Percentiles rank a stretch among this genome's conserved stretches.
These are phyloP conservation scores for Diuraphis noxia DNA, from an alignment of 1,140 invertebrate genomes.

Conservation along the genomic window DNA sequence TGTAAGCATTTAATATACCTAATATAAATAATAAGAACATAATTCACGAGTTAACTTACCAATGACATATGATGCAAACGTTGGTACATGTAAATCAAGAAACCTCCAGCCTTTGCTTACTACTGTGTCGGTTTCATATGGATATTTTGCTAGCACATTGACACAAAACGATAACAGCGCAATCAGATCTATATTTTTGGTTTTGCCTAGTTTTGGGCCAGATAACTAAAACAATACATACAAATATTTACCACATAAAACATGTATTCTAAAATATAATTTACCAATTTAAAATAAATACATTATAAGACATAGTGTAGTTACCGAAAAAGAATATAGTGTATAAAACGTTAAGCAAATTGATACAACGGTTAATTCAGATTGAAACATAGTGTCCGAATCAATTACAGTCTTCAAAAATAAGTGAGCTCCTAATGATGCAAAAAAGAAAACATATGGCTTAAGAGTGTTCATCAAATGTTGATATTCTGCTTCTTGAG, in stretches of 20 bases:
- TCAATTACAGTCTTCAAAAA: slow-evolving; percentile 76
- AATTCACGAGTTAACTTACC: slow-evolving; percentile 54
- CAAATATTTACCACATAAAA: not conserved
- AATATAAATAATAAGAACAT: not conserved
- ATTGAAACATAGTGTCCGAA: slow-evolving; percentile 77
- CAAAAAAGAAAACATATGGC: slow-evolving; percentile 78
- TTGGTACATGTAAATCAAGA: slow-evolving; percentile 74
- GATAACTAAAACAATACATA: slow-evolving; percentile 17
- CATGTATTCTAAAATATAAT: not conserved
- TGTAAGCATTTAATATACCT: not conserved
- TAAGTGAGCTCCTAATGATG: slow-evolving; percentile 73
- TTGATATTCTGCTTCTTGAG: slow-evolving; percentile 77
- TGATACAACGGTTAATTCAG: slow-evolving; percentile 77
- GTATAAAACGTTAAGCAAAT: slow-evolving; percentile 74
- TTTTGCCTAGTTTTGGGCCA: slow-evolving; percentile 39
- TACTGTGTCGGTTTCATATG: slow-evolving; percentile 79
- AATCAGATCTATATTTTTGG: slow-evolving; percentile 66
- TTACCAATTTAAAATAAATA: not conserved
- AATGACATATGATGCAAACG: slow-evolving; percentile 73
- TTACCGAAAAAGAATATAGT: slow-evolving; percentile 68
- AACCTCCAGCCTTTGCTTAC: slow-evolving; percentile 79
- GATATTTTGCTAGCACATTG: slow-evolving; percentile 81
- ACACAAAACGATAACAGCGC: slow-evolving; percentile 77
- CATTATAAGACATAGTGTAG: not conserved
- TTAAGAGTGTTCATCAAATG: slow-evolving; percentile 81